Conservation (phyloP, 1,140 invertebrate genomes). For the Calephelis virginiensis region DNA sequence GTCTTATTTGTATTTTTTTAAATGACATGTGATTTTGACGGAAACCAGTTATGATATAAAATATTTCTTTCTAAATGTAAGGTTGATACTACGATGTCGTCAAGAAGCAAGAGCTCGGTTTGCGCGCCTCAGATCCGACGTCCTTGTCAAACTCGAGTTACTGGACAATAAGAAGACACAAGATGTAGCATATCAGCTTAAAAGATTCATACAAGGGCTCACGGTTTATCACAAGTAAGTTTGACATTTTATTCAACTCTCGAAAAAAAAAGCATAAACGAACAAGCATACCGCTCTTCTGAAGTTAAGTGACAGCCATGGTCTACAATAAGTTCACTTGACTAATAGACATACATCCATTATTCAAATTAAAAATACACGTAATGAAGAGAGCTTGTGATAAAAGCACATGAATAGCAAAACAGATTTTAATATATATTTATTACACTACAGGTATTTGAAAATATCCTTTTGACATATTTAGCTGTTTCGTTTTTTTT, state of each 20-base stretch:
- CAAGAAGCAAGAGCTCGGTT: slow-evolving; percentile 95
- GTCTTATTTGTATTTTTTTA: too few species aligned
- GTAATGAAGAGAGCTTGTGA: too few species aligned
- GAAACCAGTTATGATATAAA: not conserved
- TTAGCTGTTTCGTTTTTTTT: too few species aligned
- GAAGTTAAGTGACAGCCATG: too few species aligned
- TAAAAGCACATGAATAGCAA: too few species aligned
- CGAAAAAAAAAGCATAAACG: too few species aligned
- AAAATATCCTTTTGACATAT: not conserved
- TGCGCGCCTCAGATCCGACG: slow-evolving; percentile 95
- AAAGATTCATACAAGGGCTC: slow-evolving; percentile 77
- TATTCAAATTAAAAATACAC: too few species aligned
- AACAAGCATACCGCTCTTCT: too few species aligned
- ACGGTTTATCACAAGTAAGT: slow-evolving; percentile 84
- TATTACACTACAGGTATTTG: not conserved
- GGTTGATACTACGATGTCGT: slow-evolving; percentile 94
- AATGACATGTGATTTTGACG: not conserved
- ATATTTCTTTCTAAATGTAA: slow-evolving; percentile 44
- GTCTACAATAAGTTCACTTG: too few species aligned
- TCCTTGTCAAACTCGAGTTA: slow-evolving; percentile 97
- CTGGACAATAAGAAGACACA: slow-evolving; percentile 98
- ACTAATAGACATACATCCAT: too few species aligned
- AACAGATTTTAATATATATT: not conserved
- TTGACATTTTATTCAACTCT: not conserved
- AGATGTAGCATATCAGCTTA: slow-evolving; percentile 64